These are phyloP conservation scores for Antidorcas marsupialis DNA, from an alignment of 2,113 vertebrate species.

Conservation along the genomic window DNA sequence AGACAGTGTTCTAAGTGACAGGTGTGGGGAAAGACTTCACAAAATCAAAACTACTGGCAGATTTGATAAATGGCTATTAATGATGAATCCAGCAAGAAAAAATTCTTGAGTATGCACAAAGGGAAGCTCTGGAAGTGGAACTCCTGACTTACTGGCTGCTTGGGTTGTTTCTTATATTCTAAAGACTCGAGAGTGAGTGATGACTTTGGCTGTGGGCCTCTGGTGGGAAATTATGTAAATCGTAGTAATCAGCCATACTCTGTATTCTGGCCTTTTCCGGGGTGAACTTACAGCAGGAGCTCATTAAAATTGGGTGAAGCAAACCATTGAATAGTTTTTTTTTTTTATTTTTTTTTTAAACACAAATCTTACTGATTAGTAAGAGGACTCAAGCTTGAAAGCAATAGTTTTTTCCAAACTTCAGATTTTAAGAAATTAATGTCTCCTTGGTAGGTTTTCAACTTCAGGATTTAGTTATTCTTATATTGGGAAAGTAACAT, in stretches of 20 bases:
- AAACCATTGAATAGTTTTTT: neutral
- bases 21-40: neutral
- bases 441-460: neutral
- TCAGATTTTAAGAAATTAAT: constrained; percentile 8
- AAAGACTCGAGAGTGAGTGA: neutral
- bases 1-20: neutral
- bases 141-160: neutral
- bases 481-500: neutral
- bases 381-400: neutral
- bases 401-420: neutral
- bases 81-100: neutral
- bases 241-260: neutral
- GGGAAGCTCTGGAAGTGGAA: neutral
- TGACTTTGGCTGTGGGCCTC: neutral
- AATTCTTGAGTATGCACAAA: neutral
- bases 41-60: neutral
- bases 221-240: neutral
- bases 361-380: neutral
- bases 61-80: neutral
- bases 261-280: neutral
- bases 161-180: neutral
- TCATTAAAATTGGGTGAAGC: neutral
- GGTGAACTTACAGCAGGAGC: neutral
- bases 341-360: neutral
- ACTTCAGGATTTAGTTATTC: constrained; percentile 2